Conservation (phyloP, 1,140 invertebrate genomes). For the Cyclina sinensis region DNA sequence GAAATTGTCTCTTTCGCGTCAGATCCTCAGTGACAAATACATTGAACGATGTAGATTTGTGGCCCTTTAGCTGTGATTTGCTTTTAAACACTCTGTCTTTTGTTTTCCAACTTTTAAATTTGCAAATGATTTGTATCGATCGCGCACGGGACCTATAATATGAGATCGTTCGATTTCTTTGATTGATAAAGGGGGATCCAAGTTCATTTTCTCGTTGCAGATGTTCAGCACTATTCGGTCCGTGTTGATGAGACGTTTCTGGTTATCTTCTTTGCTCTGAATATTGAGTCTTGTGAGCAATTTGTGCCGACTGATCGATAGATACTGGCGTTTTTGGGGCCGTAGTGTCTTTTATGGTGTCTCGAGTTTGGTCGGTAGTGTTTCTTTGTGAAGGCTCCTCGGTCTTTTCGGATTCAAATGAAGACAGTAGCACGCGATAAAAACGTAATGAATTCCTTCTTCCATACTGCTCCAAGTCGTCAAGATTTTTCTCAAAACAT, state of each 20-base stretch:
- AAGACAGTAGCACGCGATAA: neutral
- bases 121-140: neutral
- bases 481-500: neutral
- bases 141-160: neutral
- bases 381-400: too few species aligned
- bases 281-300: too few species aligned
- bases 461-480: slow-evolving; percentile 2
- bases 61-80: slow-evolving; percentile 6
- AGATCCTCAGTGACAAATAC: neutral
- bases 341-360: neutral
- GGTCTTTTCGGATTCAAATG: neutral
- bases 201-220: slow-evolving; percentile 7
- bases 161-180: neutral
- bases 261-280: neutral
- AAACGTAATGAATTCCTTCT: neutral
- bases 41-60: neutral
- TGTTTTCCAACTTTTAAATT: slow-evolving; percentile 1
- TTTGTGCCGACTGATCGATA: too few species aligned
- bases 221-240: neutral
- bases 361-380: too few species aligned
- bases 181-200: too few species aligned
- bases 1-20: neutral
- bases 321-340: neutral
- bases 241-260: neutral
- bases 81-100: neutral